Evolutionary conservation across 2,113 vertebrate genomes (phyloP), one percentile per base, ranked within the genome.

Genomic region (Pao palembangensis): DNA sequence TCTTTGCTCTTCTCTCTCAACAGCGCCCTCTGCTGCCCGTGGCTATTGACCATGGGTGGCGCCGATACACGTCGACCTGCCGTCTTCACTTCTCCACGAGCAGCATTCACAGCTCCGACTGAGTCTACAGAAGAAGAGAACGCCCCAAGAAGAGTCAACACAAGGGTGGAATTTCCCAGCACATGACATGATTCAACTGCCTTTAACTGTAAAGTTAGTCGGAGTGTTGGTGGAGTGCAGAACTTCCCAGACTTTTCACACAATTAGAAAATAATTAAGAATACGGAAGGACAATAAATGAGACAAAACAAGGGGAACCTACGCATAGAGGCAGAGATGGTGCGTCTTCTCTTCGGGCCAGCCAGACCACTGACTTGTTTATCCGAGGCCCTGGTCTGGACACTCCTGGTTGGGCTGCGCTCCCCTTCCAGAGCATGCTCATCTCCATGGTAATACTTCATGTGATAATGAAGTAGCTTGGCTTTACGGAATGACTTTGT

Each of bases 381-480:
- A 65, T 95, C 93, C 56, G 92, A 92, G 69, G 91, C 90, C 76
- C 93, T 89, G 42, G 93, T 95, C 69, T 94, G 94, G 67, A 95
- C 90, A 58, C 88, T 92, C 72, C 92, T 91, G 86, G 89, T 79
- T 78, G 91, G 88, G 70, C 78, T 92, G 64, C 88, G 88, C 19
- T 93, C 93, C 38, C 85, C 89, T 72, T 94, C 94, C 53, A 80
- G 78, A 41, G 88, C 88, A 67, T 93, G 93, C 56, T 96, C 94
- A 77, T 95, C 92, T 5, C 95, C 95, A 34, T 98, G 96, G 83
- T 98, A 98, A 84, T 98, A 98, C 80, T 98, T 98, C 94, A 97
- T 95, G 66, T 98, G 96, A 90, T 98, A 98, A 88, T 98, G 93
- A 80, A 98, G 84, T 61, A 98, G 84, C 86, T 98, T 98, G 64